Percentiles rank a stretch among this genome's conserved stretches.
Evolutionary conservation across 2,113 vertebrate genomes (phyloP).

Genomic region (Azemiops feae): DNA sequence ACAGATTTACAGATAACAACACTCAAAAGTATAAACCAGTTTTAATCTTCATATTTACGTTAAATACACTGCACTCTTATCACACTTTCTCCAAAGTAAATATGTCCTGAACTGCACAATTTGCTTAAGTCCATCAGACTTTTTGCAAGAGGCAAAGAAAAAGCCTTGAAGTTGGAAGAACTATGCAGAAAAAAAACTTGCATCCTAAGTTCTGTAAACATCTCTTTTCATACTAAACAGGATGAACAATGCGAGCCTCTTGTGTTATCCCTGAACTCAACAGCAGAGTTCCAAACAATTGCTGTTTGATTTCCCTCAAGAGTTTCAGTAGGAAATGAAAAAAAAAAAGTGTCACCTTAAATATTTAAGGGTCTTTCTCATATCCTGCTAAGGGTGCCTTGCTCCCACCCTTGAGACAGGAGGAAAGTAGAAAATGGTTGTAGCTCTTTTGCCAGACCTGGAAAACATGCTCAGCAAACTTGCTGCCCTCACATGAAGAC

Average conservation of each 20-base stretch:
- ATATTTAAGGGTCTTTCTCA: not conserved
- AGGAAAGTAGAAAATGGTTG: not conserved
- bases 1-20: constrained; percentile 41
- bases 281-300: not conserved
- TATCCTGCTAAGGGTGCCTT: not conserved
- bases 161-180: not conserved
- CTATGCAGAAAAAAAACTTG: not conserved
- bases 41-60: not conserved
- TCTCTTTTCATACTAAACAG: not conserved
- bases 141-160: not conserved
- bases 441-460: not conserved
- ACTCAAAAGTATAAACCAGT: constrained; percentile 62
- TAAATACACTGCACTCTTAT: not conserved
- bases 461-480: not conserved
- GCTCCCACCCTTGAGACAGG: not conserved
- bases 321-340: not conserved
- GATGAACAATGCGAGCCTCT: not conserved
- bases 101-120: not conserved
- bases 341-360: not conserved
- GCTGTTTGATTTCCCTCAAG: not conserved
- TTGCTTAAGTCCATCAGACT: constrained; percentile 15
- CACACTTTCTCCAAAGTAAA: constrained; percentile 23
- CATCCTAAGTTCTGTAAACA: not conserved
- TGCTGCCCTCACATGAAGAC: not conserved
- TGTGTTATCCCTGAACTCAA: not conserved